These are phyloP conservation scores for Otolemur crassicaudatus DNA, from an alignment of 2,797 vertebrate species.

Conservation along the genomic window DNA sequence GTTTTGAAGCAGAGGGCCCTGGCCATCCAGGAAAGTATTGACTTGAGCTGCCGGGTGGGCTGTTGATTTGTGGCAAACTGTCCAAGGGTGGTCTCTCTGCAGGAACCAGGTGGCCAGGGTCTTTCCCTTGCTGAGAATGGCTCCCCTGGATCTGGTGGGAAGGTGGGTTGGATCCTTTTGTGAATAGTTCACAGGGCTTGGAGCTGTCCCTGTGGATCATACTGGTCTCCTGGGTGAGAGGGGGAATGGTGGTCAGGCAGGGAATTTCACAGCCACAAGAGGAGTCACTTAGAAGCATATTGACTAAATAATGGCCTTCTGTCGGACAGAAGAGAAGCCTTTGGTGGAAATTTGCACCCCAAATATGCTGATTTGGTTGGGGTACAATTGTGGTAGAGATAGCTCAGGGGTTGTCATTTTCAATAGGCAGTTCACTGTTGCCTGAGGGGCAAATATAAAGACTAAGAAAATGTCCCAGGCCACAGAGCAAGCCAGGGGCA, in stretches of 20 bases:
- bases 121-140: conserved; percentile 35
- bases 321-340: neutral
- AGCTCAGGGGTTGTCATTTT: neutral
- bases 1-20: neutral
- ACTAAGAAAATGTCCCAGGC: neutral
- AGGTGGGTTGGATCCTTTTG: neutral
- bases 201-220: neutral
- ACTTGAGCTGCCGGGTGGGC: neutral
- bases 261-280: neutral
- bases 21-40: fast-evolving
- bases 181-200: neutral
- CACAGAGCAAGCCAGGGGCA: neutral
- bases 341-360: neutral
- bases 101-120: conserved; percentile 41
- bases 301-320: neutral
- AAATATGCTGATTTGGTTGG: neutral
- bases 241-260: neutral
- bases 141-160: neutral
- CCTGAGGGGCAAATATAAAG: neutral
- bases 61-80: conserved; percentile 61
- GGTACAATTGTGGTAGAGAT: neutral
- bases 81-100: conserved; percentile 52
- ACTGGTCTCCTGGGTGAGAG: neutral
- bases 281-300: neutral
- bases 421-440: neutral